A percentile compares a stretch with the other conserved stretches of the same genome.
phyloP scores from a whole-genome alignment of 2,113 vertebrate genomes.

The Colistium nudipinnis region DNA sequence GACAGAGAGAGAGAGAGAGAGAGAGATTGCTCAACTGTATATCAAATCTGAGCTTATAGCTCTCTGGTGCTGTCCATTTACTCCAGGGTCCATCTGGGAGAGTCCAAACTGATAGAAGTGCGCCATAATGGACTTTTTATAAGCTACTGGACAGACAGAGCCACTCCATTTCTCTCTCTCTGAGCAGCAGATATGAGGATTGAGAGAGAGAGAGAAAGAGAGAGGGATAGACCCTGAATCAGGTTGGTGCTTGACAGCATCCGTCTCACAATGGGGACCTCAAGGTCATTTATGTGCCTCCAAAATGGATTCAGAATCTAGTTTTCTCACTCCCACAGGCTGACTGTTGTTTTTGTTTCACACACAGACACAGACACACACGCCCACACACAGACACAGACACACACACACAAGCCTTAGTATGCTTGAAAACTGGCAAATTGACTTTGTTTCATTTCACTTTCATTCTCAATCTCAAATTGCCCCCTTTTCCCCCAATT shows the following conservation, averaged over 20 bases:
- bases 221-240: constrained; percentile 64
- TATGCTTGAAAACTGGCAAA: constrained; percentile 43
- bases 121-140: constrained; percentile 81
- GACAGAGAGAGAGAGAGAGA: constrained; percentile 16
- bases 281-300: constrained; percentile 67
- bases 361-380: constrained; percentile 25
- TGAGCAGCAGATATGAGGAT: constrained; percentile 68
- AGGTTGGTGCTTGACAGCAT: constrained; percentile 51
- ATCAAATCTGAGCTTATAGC: constrained; percentile 77
- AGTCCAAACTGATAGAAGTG: constrained; percentile 74
- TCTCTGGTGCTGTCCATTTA: constrained; percentile 75
- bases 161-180: constrained; percentile 65
- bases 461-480: constrained; percentile 53
- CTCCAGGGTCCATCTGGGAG: constrained; percentile 75
- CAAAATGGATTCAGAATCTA: constrained; percentile 68
- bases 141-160: constrained; percentile 76
- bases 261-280: constrained; percentile 37
- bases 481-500: constrained; percentile 15
- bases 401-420: constrained; percentile 6
- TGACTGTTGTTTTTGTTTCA: constrained; percentile 38
- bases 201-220: too few species aligned
- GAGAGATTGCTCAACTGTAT: constrained; percentile 62
- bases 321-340: constrained; percentile 59
- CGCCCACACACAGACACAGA: constrained; percentile 27
- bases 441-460: constrained; percentile 58